Evolutionary conservation across 2,888 invertebrate species (phyloP).

Genomic region (Callyntrura sp.): DNA sequence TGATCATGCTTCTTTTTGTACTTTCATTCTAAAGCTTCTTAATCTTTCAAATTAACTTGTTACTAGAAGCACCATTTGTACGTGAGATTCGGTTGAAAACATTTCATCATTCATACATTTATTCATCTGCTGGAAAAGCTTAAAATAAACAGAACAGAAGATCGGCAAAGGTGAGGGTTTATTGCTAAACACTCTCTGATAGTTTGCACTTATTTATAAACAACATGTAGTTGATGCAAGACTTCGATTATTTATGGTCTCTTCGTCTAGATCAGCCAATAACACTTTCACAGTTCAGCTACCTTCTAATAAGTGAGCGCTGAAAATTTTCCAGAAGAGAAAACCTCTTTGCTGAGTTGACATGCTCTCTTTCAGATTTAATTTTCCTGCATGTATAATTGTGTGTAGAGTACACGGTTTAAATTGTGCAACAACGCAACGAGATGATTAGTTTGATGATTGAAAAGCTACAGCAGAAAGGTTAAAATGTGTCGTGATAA

Average conservation of each 20-base stretch:
- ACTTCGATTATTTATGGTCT: background rate
- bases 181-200: background rate
- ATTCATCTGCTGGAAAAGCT: background rate
- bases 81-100: no score
- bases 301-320: background rate
- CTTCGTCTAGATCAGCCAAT: background rate
- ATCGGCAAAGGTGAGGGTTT: background rate
- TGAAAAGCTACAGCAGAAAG: conserved; percentile 18
- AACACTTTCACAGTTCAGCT: background rate
- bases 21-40: background rate
- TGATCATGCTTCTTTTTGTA: background rate
- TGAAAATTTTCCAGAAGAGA: conserved; percentile 44
- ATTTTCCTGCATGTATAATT: background rate
- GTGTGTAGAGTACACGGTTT: background rate
- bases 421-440: background rate
- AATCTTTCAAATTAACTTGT: conserved; percentile 1
- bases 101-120: background rate
- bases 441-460: background rate
- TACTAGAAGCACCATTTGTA: background rate
- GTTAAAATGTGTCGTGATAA: conserved; percentile 24
- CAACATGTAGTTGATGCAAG: background rate
- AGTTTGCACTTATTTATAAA: conserved; percentile 12
- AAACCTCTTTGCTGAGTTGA: background rate
- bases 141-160: conserved; percentile 7
- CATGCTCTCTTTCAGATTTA: background rate